Evolutionary conservation across 2,888 invertebrate genomes (phyloP), one percentile per base, ranked within the genome.

Genomic region (Lysandra coridon): DNA sequence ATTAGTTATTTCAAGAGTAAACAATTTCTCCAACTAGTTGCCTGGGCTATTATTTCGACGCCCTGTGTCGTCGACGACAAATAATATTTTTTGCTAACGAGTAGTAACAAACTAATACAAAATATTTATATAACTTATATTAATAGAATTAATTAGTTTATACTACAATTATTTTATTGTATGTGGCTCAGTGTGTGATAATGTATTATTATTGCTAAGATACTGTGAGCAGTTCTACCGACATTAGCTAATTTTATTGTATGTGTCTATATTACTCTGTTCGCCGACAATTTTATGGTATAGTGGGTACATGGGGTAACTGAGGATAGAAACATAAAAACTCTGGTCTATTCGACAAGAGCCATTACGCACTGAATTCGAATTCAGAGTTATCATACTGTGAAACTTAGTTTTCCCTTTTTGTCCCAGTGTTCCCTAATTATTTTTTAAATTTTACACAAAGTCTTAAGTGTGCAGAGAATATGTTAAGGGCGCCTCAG

Each of bases 1-100:
- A 30, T 30, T 4, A 64, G 64, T 64, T 64, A 64, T 64, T 64
- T 64, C 64, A 64, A 64, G 64, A 23, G 30, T 64, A 30, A 64
- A 30, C 64, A 64, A 62, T n/a, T 62, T 30, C 12, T 64, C 7
- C 4, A 62, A 64, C 64, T 12, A 64, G 64, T 64, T 30, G 64
- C 4, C 64, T 30, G 30, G 30, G 30, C 12, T 64, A 30, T 64
- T 30, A 3, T 4, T 64, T 30, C 64, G 64, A 62, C 6, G n/a
- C 23, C 12, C 23, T 23, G 64, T 64, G 30, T 64, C 30, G 64
- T 64, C 30, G 64, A 30, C 12, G 30, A 30, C 30, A 64, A 64
- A 64, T 64, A 12, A 23, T 64, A 64, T 30, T 64, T 30, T 30
- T 64, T 23, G 62, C 62, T 62, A 23, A 62, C 62, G 6, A 64